phyloP scores from a whole-genome alignment of 1,140 invertebrate species.

The Centruroides vittatus region DNA sequence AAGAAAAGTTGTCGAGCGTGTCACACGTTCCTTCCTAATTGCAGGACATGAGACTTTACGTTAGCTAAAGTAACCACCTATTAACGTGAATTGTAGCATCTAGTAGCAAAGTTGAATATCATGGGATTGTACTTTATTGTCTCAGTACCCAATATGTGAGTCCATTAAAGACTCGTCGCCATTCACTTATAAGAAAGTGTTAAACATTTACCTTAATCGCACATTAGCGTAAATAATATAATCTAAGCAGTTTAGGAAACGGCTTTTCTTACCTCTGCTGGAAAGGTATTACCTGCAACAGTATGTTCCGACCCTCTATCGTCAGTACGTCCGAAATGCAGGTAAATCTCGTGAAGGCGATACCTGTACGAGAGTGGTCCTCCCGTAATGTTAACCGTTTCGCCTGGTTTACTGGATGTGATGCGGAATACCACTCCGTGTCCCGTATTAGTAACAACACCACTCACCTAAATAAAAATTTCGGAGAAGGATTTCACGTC shows the following conservation, averaged over 20 bases:
- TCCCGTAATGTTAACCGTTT: conserved; percentile 74
- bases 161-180: too few species aligned
- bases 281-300: conserved; percentile 82
- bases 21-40: too few species aligned
- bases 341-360: conserved; percentile 85
- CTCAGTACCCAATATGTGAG: too few species aligned
- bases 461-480: conserved; percentile 51
- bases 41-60: too few species aligned
- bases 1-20: too few species aligned
- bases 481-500: too few species aligned
- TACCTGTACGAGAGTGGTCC: conserved; percentile 91
- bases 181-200: too few species aligned
- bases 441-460: conserved; percentile 75
- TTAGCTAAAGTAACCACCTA: too few species aligned
- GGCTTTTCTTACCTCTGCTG: conserved; percentile 61
- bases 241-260: neutral
- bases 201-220: too few species aligned
- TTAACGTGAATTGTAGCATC: too few species aligned
- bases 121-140: too few species aligned
- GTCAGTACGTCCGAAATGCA: conserved; percentile 82
- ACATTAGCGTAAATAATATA: neutral
- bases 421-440: conserved; percentile 85
- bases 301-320: conserved; percentile 82
- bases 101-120: too few species aligned
- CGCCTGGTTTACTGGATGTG: conserved; percentile 56